Conservation (phyloP, 1,140 invertebrate genomes). For the Drosophila tristis region DNA sequence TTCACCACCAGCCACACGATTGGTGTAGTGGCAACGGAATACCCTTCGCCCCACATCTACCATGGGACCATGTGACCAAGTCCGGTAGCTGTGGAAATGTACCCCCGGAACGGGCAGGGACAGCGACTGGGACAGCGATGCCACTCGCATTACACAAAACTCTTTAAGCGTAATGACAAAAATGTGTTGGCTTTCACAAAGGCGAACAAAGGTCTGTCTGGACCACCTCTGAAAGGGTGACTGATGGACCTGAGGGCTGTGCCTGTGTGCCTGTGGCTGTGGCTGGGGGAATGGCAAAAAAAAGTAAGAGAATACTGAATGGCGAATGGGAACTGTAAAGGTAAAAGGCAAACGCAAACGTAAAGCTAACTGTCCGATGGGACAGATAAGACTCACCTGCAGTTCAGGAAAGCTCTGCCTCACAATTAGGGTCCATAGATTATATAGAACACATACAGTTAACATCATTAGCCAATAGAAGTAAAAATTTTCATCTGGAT, state of each 20-base stretch:
- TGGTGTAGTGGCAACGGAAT: slow-evolving; percentile 3
- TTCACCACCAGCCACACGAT: background rate
- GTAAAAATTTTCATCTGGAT: slow-evolving; percentile 97
- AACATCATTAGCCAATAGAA: slow-evolving; percentile 97
- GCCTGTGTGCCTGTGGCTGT: background rate
- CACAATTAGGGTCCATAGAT: slow-evolving; percentile 97
- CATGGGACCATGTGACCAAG: background rate
- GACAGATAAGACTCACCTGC: slow-evolving; percentile 85
- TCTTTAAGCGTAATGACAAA: slow-evolving; percentile 53
- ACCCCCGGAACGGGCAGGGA: background rate
- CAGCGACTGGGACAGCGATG: slow-evolving; percentile 9
- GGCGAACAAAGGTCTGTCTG: slow-evolving; percentile 42
- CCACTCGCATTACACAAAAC: slow-evolving; percentile 51
- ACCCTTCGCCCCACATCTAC: background rate
- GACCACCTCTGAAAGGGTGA: slow-evolving; percentile 16
- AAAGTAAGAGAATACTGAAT: slow-evolving; percentile 1
- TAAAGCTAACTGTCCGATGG: slow-evolving; percentile 4
- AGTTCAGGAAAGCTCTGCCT: slow-evolving; percentile 97
- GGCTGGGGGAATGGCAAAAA: slow-evolving; percentile 3
- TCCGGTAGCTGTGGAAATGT: too few relatives aligned
- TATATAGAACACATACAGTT: slow-evolving; percentile 95
- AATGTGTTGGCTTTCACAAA: slow-evolving; percentile 54
- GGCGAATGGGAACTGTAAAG: slow-evolving; percentile 2
- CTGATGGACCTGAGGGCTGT: background rate
- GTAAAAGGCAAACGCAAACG: background rate